Conservation (phyloP, 2,888 invertebrate genomes). For the Leptopilina myrica region DNA sequence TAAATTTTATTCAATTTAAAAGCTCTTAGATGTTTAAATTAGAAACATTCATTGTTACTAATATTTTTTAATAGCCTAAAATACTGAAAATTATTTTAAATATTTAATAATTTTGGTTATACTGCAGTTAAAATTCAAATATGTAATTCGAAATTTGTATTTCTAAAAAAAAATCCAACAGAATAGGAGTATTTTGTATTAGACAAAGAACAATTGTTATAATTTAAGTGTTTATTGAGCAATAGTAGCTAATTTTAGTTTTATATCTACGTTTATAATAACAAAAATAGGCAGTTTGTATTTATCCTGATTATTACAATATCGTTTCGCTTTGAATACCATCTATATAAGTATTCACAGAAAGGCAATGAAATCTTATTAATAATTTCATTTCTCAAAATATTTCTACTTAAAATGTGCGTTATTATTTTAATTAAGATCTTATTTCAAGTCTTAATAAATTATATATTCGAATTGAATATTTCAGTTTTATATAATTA, state of each 20-base stretch:
- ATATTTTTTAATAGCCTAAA: too few relatives aligned
- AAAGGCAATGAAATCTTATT: conserved; percentile 32
- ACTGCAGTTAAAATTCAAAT: too few relatives aligned
- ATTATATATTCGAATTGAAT: too few relatives aligned
- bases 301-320: neutral
- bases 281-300: conserved; percentile 33
- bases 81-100: too few relatives aligned
- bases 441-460: neutral
- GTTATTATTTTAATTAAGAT: neutral
- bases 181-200: too few relatives aligned
- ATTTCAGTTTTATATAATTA: too few relatives aligned
- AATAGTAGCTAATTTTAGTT: conserved; percentile 20
- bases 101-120: too few relatives aligned
- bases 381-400: neutral
- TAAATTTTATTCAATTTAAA: neutral
- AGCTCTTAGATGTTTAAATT: conserved; percentile 2
- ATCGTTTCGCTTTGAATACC: neutral
- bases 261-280: neutral
- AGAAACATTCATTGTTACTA: too few relatives aligned
- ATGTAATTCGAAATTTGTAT: too few relatives aligned
- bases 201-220: neutral
- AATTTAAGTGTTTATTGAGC: conserved; percentile 36
- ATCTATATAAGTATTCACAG: neutral
- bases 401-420: neutral
- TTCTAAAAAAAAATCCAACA: too few relatives aligned